Evolutionary conservation across 2,113 vertebrate species (phyloP).

Genomic region (Papio anubis): DNA sequence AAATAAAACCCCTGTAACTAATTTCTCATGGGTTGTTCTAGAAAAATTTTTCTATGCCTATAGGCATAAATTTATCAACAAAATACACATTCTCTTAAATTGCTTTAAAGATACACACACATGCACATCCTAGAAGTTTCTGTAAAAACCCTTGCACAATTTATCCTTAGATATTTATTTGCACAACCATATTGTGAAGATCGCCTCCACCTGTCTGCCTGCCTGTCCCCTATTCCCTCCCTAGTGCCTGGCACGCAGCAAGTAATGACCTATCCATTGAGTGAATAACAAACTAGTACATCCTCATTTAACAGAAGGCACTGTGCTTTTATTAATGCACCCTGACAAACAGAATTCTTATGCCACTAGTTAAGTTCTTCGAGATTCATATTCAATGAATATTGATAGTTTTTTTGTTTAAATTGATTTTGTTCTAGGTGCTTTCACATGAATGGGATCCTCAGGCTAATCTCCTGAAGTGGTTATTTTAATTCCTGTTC

Average conservation of each 20-base stretch:
- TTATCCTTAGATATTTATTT: neutral
- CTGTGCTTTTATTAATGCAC: neutral
- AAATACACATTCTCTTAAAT: neutral
- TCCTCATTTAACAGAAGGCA: neutral
- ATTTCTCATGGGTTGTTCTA: neutral
- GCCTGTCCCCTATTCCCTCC: fast-evolving
- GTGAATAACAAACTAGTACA: neutral
- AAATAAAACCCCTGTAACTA: neutral
- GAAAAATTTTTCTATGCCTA: neutral
- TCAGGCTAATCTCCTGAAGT: neutral
- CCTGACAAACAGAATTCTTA: neutral
- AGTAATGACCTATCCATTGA: fast-evolving
- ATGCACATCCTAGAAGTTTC: neutral
- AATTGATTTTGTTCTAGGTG: neutral
- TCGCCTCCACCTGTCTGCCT: neutral
- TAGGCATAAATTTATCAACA: neutral
- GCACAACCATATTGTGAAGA: fast-evolving
- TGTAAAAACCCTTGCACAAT: fast-evolving
- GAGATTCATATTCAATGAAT: neutral
- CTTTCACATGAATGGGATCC: neutral
- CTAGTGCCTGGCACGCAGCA: fast-evolving
- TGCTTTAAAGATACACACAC: neutral
- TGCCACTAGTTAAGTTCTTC: neutral
- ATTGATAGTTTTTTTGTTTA: neutral
- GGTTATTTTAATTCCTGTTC: neutral